phyloP scores from a whole-genome alignment of 2,113 vertebrate species.

The Paramisgurnus dabryanus region DNA sequence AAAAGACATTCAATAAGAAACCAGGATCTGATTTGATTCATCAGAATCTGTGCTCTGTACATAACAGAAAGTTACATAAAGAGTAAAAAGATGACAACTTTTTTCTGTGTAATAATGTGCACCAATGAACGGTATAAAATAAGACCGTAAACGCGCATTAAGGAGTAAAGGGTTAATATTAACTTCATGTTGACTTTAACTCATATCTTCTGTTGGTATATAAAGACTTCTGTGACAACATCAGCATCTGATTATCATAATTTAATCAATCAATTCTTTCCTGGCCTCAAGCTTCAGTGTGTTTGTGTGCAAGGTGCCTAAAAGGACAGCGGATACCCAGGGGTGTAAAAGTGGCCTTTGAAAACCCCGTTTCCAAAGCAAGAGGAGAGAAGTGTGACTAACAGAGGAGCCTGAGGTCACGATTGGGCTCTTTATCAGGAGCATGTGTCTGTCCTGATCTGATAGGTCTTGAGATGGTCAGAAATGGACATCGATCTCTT shows the following conservation, averaged over 20 bases:
- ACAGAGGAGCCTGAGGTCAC: constrained; percentile 72
- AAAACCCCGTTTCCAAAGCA: constrained; percentile 71
- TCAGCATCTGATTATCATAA: constrained; percentile 78
- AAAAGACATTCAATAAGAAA: too few species aligned
- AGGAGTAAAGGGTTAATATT: too few species aligned
- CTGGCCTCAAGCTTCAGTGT: constrained; percentile 59
- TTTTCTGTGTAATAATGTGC: background rate
- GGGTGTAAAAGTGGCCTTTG: constrained; percentile 73
- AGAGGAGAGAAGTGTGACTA: constrained; percentile 83
- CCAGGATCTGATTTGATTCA: too few species aligned
- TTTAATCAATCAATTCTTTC: constrained; percentile 77
- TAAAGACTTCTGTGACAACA: constrained; percentile 66
- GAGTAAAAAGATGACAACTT: too few species aligned
- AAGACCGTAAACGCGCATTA: background rate
- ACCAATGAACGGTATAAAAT: background rate
- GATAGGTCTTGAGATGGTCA: constrained; percentile 61
- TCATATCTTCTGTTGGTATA: constrained; percentile 25
- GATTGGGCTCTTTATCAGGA: constrained; percentile 88
- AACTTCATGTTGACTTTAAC: background rate
- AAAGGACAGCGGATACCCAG: constrained; percentile 73
- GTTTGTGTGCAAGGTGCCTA: constrained; percentile 66
- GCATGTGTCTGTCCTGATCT: constrained; percentile 84
- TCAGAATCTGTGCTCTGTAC: too few species aligned
- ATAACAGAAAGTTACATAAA: too few species aligned
- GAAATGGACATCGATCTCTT: background rate